Base-by-base conservation (phyloP, 2,888 invertebrate species). In the Catonia carolina region DNA sequence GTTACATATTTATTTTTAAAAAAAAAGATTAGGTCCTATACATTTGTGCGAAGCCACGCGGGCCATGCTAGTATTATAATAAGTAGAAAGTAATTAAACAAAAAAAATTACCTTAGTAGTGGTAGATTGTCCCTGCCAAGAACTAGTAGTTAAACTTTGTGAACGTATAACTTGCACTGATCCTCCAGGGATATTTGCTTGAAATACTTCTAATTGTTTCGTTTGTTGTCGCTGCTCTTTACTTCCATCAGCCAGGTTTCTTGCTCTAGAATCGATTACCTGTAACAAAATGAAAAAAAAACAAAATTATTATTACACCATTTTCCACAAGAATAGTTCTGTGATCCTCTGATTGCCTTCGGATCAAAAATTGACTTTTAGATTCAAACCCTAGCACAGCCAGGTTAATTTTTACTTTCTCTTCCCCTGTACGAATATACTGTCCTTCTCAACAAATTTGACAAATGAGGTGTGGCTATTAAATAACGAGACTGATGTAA, bases 101-200 rank as follows among this genome's bases (percentile, higher is more conserved):
- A 17, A 37, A 15, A n/a, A 37, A 7, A 5, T 22, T 23, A 45
- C 45, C 45, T 45, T 45, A 22, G 45, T 23, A 14, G n/a, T 45
- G 42, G 45, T 45, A 14, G 23, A 23, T 23, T 63, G 62, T 37
- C 61, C 60, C 51, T 64, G 63, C 62, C 62, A 63, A 33, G 65
- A 64, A 47, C 61, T 63, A 23, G 61, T 60, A 52, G 64, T 64
- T 20, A 47, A 35, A 12, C 63, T 75, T 71, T 63, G 81, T 71
- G 85, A 82, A 64, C 85, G 81, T 75, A 86, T 79, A 61, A 86
- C 85, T 67, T 85, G 84, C 68, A 86, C 75, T 27, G 79, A 79
- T 48, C 84, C 81, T 6, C 82, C 82, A 42, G 85, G 82, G 60
- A 80, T 80, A 69, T 81, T 82, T 53, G 83, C 80, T 68, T 85